These are phyloP conservation scores for Opisthograptis luteolata DNA, from an alignment of 2,888 invertebrate species.

Conservation along the genomic window DNA sequence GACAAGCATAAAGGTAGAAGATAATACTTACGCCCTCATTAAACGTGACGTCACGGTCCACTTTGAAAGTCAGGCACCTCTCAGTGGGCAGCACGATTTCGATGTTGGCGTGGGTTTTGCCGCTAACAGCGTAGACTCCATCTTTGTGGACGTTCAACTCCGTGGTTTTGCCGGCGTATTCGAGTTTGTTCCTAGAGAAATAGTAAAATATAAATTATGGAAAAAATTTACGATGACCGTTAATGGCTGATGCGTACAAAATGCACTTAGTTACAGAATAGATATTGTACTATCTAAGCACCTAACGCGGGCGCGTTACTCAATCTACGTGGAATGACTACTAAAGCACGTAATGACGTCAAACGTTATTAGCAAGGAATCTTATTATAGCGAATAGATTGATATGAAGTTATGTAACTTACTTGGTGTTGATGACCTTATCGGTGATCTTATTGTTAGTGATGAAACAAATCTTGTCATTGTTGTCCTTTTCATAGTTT, in stretches of 20 bases:
- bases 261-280: too few species aligned
- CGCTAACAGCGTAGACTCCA: constrained; percentile 45
- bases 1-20: neutral
- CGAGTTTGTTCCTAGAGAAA: constrained; percentile 71
- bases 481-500: constrained; percentile 88
- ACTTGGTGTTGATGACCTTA: constrained; percentile 86
- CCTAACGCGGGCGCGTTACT: too few species aligned
- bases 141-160: constrained; percentile 65
- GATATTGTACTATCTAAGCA: too few species aligned
- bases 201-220: too few species aligned
- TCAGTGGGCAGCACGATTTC: constrained; percentile 76
- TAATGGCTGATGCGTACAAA: too few species aligned
- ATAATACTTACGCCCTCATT: constrained; percentile 58
- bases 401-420: too few species aligned
- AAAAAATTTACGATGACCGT: too few species aligned
- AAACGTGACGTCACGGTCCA: constrained; percentile 57
- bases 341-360: too few species aligned
- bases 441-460: constrained; percentile 84
- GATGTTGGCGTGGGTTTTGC: constrained; percentile 59
- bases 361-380: too few species aligned
- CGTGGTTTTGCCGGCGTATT: constrained; percentile 67
- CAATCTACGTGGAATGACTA: too few species aligned
- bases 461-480: constrained; percentile 86
- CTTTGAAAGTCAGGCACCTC: constrained; percentile 65
- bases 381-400: too few species aligned